phyloP scores from a whole-genome alignment of 2,797 vertebrate species.

The Phyllotis vaccarum region DNA sequence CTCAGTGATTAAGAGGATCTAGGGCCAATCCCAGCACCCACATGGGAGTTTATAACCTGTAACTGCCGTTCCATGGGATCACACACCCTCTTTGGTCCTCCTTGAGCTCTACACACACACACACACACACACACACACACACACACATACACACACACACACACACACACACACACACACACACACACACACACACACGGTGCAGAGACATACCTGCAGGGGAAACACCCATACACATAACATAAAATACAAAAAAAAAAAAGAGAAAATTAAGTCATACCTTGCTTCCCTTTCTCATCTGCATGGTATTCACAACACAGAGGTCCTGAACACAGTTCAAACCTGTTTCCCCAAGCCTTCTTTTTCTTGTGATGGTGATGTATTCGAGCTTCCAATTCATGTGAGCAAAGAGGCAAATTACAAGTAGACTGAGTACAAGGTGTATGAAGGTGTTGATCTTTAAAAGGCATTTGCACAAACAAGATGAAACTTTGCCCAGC shows the following conservation, averaged over 20 bases:
- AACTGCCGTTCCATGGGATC: background rate
- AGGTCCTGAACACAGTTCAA: conserved; percentile 56
- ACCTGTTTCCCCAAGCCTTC: conserved; percentile 41
- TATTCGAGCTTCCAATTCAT: background rate
- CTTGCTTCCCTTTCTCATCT: conserved; percentile 63
- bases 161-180: too few species aligned
- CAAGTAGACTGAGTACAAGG: background rate
- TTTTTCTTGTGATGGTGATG: conserved; percentile 49
- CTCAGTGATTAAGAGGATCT: background rate
- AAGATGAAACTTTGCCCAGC: conserved; percentile 46
- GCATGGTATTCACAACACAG: conserved; percentile 32
- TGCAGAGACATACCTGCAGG: background rate
- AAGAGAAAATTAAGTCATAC: background rate
- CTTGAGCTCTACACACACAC: background rate
- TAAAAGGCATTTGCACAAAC: background rate
- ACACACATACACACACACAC: too few species aligned
- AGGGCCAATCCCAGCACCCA: background rate
- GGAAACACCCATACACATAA: background rate
- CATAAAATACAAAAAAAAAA: background rate
- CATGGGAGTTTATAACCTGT: too few species aligned
- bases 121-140: background rate
- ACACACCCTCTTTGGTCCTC: background rate
- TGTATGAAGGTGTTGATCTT: background rate
- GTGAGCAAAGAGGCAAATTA: conserved; percentile 11
- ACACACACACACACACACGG: too few species aligned